Evolutionary conservation across 2,888 invertebrate genomes (phyloP).

Genomic region (Frankliniella intonsa): DNA sequence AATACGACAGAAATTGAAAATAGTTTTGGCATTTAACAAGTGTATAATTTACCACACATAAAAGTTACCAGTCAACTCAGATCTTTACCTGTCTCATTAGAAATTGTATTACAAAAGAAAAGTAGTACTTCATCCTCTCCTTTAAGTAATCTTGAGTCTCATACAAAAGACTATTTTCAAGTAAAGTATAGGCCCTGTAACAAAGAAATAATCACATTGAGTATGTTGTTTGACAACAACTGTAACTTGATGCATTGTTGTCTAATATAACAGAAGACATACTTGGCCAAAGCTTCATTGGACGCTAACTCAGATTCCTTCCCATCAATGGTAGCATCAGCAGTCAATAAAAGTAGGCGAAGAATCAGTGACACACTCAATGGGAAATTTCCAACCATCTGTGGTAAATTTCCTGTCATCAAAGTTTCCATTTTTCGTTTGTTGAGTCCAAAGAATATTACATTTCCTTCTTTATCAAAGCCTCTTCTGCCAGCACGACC

Average conservation of each 20-base stretch:
- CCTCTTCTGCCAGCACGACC: constrained; percentile 94
- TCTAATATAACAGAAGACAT: background rate
- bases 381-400: constrained; percentile 34
- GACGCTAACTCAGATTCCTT: background rate
- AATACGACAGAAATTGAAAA: too few species aligned
- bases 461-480: constrained; percentile 89
- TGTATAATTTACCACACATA: background rate
- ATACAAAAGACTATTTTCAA: constrained; percentile 32
- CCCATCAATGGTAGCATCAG: constrained; percentile 24
- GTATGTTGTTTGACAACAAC: background rate
- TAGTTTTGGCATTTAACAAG: too few species aligned
- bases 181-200: constrained; percentile 31
- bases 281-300: constrained; percentile 30
- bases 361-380: constrained; percentile 32
- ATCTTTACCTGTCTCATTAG: constrained; percentile 30
- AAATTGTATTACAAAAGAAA: constrained; percentile 29
- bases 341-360: constrained; percentile 28
- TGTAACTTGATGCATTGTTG: background rate
- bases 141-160: constrained; percentile 28
- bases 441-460: constrained; percentile 45
- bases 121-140: constrained; percentile 31
- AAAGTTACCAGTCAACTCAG: background rate
- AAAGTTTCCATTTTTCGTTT: constrained; percentile 30
- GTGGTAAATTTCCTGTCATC: constrained; percentile 32
- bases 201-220: background rate